Base-by-base conservation (phyloP, 2,797 vertebrate genomes). In the Podarcis lilfordi region DNA sequence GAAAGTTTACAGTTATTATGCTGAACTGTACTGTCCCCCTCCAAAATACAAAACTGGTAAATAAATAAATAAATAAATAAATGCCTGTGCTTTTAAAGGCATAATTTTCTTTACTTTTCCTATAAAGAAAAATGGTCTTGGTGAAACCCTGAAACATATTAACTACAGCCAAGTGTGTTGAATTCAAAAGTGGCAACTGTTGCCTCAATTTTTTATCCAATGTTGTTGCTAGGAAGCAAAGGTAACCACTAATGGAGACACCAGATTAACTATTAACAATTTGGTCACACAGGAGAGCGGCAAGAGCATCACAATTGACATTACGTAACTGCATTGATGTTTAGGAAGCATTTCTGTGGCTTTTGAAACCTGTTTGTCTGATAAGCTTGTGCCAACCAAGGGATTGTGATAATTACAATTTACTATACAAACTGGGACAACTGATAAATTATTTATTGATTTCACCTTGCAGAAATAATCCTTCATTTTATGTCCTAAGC, bases 381-480 rank as follows among this genome's bases (percentile, higher is more conserved):
- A 96, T 95, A 96, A 96, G 93, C 32, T 71, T 86, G 92, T 93
- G 94, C 94, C 95, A 95, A 94, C 91, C 95, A 96, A 96, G 90
- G 93, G 92, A 95, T 94, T 90, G 91, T 43, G 94, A 92, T 96
- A 96, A 97, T 97, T 96, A 95, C 89, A 92, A 91, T 95, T 94
- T 96, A 88, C 96, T 95, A 92, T 86, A 95, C 87, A 91, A 96
- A 94, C 83, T 87, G 86, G 86, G 92, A 93, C 91, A 95, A 93
- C 86, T 90, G 90, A 96, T 93, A 95, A 96, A 96, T 93, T 94
- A 96, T 95, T 92, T 96, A 94, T 93, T 92, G 95, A 96, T 93
- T 95, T 95, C 92, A 94, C 93, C 72, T 91, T 90, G 93, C 90
- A 84, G 32, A 92, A 96, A 96, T 95, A 92, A 94, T 94, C 91